Base-by-base conservation (phyloP, 2,797 vertebrate genomes). In the Enteromius trimaculatus region DNA sequence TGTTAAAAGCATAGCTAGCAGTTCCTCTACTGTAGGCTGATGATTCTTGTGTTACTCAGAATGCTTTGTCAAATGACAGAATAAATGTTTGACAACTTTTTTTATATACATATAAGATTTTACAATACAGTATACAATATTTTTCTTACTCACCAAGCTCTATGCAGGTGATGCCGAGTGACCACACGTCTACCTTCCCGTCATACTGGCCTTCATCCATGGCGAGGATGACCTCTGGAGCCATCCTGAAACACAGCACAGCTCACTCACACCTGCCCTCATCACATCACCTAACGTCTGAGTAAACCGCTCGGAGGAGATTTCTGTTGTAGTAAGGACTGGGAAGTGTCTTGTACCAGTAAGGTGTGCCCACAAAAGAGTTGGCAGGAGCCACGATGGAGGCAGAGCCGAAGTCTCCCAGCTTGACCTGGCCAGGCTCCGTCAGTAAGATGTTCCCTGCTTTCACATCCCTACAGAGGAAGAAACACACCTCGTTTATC, bases 201-300 rank as follows among this genome's bases (percentile, higher is more conserved):
- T 98, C 97, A 4, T 98, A 98, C 74, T 97, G 97, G 16, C 97
- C 97, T 91, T 97, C 97, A 42, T 98, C 97, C 97, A 98, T 98
- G 74, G 97, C 97, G 79, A 98, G 91, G 86, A 98, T 98, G 91
- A 98, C 97, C 90, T 98, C 97, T 0, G 97, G 97, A 87, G 97
- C 97, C 97, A 98, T 98, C 97, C 97, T 98, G 51, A 69, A 68
- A 37, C 44, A 79, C 9, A 77, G 55, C 23, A 29, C 55, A 77
- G 19, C 37, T 19, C 14, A 6, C 3, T 76, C n/a, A 44, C 0
- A 77, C 4, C 51, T 17, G 7, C 10, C 8, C 37, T n/a, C 21
- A 23, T 16, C 8, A 55, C 21, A n/a, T 3, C 26, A 51, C 34
- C 34, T 17, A 39, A 9, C 1, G 4, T 1, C n/a, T 1, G 14